Percentiles rank a stretch among this genome's conserved stretches.
Conservation (phyloP, 2,888 invertebrate species). For the Agrilus biguttatus region DNA sequence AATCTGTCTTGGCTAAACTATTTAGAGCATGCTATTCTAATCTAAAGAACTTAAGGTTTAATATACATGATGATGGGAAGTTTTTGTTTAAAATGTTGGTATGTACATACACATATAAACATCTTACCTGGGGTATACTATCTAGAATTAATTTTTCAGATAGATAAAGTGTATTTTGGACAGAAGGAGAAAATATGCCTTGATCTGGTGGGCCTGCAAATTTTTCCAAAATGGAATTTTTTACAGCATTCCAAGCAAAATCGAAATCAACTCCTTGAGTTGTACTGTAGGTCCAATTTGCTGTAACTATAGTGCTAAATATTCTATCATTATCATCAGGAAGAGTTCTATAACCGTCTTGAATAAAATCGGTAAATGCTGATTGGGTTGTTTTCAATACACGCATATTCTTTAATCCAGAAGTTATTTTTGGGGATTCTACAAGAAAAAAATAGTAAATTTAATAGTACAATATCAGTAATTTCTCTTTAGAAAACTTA, state of each 20-base stretch:
- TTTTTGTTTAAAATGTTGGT: too few species aligned
- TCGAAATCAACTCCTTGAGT: conserved; percentile 52
- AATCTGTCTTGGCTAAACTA: too few species aligned
- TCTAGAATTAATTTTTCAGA: conserved; percentile 54
- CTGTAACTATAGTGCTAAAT: conserved; percentile 62
- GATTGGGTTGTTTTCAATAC: conserved; percentile 72
- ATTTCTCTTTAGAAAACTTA: too few species aligned
- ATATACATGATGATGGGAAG: too few species aligned
- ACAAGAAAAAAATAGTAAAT: conserved; percentile 7
- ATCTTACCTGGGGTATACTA: conserved; percentile 48
- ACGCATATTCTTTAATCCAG: conserved; percentile 54
- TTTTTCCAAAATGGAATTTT: conserved; percentile 54
- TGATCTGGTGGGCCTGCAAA: conserved; percentile 61
- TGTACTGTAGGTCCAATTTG: conserved; percentile 58
- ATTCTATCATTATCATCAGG: conserved; percentile 63
- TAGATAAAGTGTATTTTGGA: conserved; percentile 64
- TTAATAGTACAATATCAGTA: conserved; percentile 1
- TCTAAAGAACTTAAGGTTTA: too few species aligned
- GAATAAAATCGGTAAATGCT: conserved; percentile 63
- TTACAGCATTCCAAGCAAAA: conserved; percentile 53
- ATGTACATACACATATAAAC: not conserved
- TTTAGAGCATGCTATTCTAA: too few species aligned
- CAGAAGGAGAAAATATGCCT: conserved; percentile 63
- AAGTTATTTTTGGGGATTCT: conserved; percentile 46
- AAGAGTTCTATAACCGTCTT: conserved; percentile 63